These are phyloP conservation scores for Grapholita molesta DNA, from an alignment of 1,140 invertebrate genomes.

Conservation along the genomic window DNA sequence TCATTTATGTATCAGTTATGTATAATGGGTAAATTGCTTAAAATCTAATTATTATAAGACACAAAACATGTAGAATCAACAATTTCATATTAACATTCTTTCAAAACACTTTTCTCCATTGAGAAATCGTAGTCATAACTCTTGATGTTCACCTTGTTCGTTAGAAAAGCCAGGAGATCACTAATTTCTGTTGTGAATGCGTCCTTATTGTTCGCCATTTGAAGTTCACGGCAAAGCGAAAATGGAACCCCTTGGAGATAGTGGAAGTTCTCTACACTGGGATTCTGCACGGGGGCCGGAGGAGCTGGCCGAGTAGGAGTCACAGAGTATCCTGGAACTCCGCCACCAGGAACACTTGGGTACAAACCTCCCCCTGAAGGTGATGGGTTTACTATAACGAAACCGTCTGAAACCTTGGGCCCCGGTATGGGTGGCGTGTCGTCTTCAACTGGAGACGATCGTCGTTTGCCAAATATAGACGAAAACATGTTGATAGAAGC, in stretches of 20 bases:
- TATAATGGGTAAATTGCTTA: not conserved
- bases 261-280: constrained; percentile 51
- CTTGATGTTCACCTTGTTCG: constrained; percentile 53
- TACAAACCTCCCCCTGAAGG: constrained; percentile 45
- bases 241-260: constrained; percentile 70
- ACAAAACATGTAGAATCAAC: not conserved
- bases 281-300: constrained; percentile 33
- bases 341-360: constrained; percentile 45
- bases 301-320: constrained; percentile 53
- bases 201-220: constrained; percentile 59
- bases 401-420: constrained; percentile 52
- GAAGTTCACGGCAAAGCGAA: constrained; percentile 49
- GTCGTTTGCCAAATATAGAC: constrained; percentile 64
- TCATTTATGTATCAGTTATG: not conserved
- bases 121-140: constrained; percentile 62
- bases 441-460: constrained; percentile 63
- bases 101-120: constrained; percentile 62
- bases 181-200: constrained; percentile 52
- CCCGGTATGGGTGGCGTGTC: constrained; percentile 64
- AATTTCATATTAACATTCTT: constrained; percentile 41
- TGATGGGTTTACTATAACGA: constrained; percentile 52
- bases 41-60: not conserved
- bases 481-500: constrained; percentile 52
- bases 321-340: constrained; percentile 16
- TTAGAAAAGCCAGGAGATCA: constrained; percentile 55